A percentile compares a stretch with the other conserved stretches of the same genome.
Evolutionary conservation across 2,797 vertebrate species (phyloP).

Genomic region (Carduelis carduelis): DNA sequence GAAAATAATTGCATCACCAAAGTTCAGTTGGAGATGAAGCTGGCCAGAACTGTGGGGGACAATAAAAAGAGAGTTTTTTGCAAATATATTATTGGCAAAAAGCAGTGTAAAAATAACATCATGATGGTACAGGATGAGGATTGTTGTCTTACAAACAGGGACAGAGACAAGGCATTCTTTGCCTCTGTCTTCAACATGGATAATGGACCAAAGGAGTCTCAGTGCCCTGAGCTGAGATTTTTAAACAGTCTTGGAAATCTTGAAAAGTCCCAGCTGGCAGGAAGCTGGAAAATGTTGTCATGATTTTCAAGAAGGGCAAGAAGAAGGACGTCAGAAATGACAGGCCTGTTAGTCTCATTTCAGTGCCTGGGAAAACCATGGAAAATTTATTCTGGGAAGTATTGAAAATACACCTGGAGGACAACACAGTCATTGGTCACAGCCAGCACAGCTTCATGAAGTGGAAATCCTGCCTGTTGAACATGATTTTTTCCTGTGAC

Average conservation of each 20-base stretch:
- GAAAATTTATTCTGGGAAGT: neutral
- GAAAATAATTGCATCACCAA: accelerated
- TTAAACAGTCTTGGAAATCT: neutral
- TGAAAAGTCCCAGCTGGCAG: neutral
- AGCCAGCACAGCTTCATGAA: neutral
- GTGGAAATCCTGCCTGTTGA: neutral
- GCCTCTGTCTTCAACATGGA: neutral
- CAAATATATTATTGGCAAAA: neutral
- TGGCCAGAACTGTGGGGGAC: neutral
- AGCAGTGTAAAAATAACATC: neutral
- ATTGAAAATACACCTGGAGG: neutral
- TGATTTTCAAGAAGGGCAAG: neutral
- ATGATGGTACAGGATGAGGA: accelerated
- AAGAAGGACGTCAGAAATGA: neutral
- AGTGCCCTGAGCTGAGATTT: neutral
- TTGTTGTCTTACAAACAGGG: neutral
- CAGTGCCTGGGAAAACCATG: neutral
- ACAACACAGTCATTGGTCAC: neutral
- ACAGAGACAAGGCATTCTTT: neutral
- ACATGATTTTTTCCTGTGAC: accelerated
- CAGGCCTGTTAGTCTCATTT: neutral
- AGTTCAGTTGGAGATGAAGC: neutral
- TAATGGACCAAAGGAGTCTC: neutral
- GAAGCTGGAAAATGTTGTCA: neutral
- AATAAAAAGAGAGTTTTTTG: neutral